Evolutionary conservation across 2,113 vertebrate species (phyloP).

Genomic region (Damaliscus lunatus): DNA sequence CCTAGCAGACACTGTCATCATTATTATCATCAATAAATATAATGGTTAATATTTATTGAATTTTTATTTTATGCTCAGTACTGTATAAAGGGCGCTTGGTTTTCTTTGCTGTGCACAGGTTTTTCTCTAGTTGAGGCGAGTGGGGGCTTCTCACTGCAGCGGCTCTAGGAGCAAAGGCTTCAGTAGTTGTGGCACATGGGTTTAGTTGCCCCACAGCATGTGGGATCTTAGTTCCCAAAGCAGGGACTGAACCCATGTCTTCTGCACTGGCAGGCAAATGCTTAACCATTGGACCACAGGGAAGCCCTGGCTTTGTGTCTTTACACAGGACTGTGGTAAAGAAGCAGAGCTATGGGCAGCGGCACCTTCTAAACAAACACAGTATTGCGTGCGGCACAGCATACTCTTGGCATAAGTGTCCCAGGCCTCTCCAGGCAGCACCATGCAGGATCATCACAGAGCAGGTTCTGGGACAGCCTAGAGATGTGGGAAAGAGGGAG

Average conservation of each 20-base stretch:
- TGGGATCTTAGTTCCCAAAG: not conserved
- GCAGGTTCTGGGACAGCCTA: not conserved
- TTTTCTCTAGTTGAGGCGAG: not conserved
- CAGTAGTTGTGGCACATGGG: not conserved
- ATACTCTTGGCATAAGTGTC: not conserved
- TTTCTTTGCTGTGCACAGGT: not conserved
- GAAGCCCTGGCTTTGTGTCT: not conserved
- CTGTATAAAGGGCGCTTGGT: rapidly evolving
- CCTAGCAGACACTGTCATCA: not conserved
- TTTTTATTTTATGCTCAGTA: not conserved
- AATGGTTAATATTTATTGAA: not conserved
- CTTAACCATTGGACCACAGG: not conserved
- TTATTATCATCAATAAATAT: not conserved
- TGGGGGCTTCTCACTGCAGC: not conserved
- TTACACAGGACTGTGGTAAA: not conserved
- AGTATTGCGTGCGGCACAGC: not conserved
- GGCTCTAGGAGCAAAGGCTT: not conserved
- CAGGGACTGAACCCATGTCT: not conserved
- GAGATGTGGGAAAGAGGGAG: rapidly evolving
- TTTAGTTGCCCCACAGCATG: not conserved
- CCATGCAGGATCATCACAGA: not conserved
- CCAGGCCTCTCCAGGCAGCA: not conserved
- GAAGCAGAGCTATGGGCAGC: not conserved
- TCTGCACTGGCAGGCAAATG: not conserved
- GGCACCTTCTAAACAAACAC: not conserved